phyloP scores from a whole-genome alignment of 2,113 vertebrate species.

The Dunckerocampus dactyliophorus region DNA sequence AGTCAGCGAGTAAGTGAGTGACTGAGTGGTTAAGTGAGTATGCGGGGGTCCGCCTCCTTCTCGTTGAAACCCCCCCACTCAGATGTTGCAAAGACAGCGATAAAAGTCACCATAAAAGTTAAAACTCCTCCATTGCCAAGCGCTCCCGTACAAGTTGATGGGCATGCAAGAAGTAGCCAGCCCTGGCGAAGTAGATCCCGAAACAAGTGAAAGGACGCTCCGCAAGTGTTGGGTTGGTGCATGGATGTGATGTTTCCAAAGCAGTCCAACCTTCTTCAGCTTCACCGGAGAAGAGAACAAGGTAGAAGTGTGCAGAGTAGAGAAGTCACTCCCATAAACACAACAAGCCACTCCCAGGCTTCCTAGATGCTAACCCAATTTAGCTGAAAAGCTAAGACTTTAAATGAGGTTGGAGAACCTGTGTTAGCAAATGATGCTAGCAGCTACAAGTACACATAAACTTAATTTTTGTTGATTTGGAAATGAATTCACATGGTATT shows the following conservation, averaged over 20 bases:
- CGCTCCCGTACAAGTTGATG: not conserved
- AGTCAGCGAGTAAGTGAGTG: not conserved
- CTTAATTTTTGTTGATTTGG: no score
- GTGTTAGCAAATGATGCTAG: no score
- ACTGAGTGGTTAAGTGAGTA: constrained; percentile 1
- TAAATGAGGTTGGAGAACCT: no score
- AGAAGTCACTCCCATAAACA: not conserved
- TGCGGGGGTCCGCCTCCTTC: constrained; percentile 57
- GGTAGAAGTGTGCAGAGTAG: not conserved
- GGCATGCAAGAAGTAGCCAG: not conserved
- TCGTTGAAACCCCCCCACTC: not conserved
- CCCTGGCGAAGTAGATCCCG: not conserved
- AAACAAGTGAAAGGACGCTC: no score
- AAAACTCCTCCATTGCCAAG: not conserved
- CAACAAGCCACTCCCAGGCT: not conserved
- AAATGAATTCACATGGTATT: no score
- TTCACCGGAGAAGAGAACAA: not conserved
- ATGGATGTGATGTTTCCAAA: no score
- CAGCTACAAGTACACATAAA: no score
- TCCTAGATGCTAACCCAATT: no score
- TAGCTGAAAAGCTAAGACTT: no score
- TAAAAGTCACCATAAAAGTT: constrained; percentile 16
- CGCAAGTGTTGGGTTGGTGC: no score
- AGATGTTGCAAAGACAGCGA: constrained; percentile 9
- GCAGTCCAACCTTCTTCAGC: not conserved